phyloP scores from a whole-genome alignment of 1,140 invertebrate species.

The Drosophila serrata region DNA sequence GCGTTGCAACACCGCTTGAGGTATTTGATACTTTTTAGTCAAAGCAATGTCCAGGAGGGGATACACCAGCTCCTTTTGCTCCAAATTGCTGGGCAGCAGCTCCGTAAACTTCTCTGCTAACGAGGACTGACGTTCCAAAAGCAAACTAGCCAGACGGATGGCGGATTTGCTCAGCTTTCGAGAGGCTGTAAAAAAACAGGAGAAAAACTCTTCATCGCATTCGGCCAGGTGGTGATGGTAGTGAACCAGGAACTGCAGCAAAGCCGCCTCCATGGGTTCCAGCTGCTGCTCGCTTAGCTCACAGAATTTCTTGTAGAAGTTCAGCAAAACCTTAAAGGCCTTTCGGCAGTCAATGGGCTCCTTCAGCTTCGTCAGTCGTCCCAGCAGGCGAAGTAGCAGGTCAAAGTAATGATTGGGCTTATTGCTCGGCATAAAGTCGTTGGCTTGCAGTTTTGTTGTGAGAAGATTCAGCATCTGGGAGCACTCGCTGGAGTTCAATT shows the following conservation, averaged over 20 bases:
- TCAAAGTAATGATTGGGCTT: constrained; percentile 66
- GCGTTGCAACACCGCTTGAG: constrained; percentile 84
- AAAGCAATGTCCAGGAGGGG: constrained; percentile 86
- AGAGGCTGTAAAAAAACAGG: constrained; percentile 76
- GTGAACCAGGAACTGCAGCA: constrained; percentile 87
- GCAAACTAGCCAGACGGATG: constrained; percentile 85
- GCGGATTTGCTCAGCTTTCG: constrained; percentile 86
- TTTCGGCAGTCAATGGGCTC: constrained; percentile 56
- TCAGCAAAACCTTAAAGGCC: constrained; percentile 46
- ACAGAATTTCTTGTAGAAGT: constrained; percentile 50
- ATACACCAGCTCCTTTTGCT: constrained; percentile 87
- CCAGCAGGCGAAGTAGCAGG: constrained; percentile 56
- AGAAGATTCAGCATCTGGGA: constrained; percentile 65
- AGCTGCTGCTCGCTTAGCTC: constrained; percentile 81
- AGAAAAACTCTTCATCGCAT: constrained; percentile 86
- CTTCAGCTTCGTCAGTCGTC: constrained; percentile 54
- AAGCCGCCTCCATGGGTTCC: constrained; percentile 86
- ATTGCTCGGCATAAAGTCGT: constrained; percentile 45
- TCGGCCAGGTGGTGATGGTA: constrained; percentile 87
- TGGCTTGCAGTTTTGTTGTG: constrained; percentile 43
- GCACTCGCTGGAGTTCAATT: constrained; percentile 62
- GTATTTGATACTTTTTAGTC: constrained; percentile 75
- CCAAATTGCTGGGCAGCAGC: constrained; percentile 54
- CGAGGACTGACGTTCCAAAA: constrained; percentile 86
- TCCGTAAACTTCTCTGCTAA: constrained; percentile 85